Conservation (phyloP, 2,797 vertebrate species). For the Margarornis squamiger region DNA sequence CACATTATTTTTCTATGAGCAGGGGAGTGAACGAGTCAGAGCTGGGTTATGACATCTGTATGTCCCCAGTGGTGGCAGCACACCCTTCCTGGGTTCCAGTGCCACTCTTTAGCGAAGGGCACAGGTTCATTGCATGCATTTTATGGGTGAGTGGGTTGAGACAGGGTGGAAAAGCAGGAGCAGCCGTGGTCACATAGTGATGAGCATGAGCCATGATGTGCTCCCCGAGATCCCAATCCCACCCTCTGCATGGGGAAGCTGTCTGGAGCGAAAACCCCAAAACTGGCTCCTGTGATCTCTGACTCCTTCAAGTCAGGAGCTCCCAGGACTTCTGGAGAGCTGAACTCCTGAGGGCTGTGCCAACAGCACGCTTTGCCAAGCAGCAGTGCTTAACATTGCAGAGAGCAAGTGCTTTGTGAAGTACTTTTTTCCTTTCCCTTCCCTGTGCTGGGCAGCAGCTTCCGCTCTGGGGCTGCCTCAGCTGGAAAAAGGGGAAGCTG, state of each 20-base stretch:
- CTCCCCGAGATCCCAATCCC: background rate
- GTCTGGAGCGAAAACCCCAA: background rate
- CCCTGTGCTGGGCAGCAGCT: background rate
- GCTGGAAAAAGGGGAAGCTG: background rate
- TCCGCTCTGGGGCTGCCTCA: background rate
- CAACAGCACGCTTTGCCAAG: background rate
- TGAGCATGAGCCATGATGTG: rapidly evolving
- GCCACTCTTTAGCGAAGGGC: background rate
- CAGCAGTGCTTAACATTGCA: background rate
- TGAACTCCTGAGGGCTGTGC: background rate
- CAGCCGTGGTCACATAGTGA: rapidly evolving
- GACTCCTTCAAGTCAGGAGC: background rate
- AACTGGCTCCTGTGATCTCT: background rate
- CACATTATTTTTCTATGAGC: background rate
- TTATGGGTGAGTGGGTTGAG: background rate
- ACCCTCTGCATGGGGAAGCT: rapidly evolving
- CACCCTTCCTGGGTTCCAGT: background rate
- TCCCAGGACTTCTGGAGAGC: background rate
- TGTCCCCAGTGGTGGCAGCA: rapidly evolving
- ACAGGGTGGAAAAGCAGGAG: background rate
- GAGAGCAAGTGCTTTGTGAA: background rate
- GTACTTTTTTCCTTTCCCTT: background rate
- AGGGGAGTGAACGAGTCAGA: background rate
- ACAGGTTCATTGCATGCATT: background rate
- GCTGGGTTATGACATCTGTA: background rate